Evolutionary conservation across 2,113 vertebrate genomes (phyloP).

Genomic region (Jacana jacana): DNA sequence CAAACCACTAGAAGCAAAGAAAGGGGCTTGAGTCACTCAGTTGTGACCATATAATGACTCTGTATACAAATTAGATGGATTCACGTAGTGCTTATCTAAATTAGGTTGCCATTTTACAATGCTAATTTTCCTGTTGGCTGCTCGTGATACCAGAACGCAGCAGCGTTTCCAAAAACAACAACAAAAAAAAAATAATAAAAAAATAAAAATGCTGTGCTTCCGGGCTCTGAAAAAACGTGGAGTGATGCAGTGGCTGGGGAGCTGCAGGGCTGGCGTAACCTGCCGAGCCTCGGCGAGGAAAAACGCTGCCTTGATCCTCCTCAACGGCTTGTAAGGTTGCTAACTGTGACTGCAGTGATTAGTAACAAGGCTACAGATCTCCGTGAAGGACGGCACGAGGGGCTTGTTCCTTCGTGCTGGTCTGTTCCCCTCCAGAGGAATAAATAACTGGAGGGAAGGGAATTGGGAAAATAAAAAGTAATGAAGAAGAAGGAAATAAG

Average conservation of each 20-base stretch:
- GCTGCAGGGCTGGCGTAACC: background rate
- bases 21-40: background rate
- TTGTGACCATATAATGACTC: slow-evolving; percentile 55
- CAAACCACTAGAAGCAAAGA: background rate
- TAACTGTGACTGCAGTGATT: background rate
- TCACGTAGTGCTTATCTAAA: slow-evolving; percentile 59
- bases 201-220: background rate
- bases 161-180: background rate
- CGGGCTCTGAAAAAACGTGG: background rate
- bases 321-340: background rate
- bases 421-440: background rate
- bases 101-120: slow-evolving; percentile 56
- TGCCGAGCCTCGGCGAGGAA: background rate
- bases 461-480: background rate
- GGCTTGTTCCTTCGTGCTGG: background rate
- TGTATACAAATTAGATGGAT: slow-evolving; percentile 61
- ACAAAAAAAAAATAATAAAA: too few relatives aligned
- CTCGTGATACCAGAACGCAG: background rate
- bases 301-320: background rate
- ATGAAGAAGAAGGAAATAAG: background rate
- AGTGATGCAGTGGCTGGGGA: background rate
- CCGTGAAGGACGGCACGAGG: background rate
- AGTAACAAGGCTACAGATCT: background rate
- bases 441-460: slow-evolving; percentile 5
- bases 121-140: slow-evolving; percentile 62